A percentile compares a stretch with the other conserved stretches of the same genome.
These are phyloP conservation scores for Sinocyclocheilus anophthalmus DNA, from an alignment of 2,113 vertebrate species.

Conservation along the genomic window DNA sequence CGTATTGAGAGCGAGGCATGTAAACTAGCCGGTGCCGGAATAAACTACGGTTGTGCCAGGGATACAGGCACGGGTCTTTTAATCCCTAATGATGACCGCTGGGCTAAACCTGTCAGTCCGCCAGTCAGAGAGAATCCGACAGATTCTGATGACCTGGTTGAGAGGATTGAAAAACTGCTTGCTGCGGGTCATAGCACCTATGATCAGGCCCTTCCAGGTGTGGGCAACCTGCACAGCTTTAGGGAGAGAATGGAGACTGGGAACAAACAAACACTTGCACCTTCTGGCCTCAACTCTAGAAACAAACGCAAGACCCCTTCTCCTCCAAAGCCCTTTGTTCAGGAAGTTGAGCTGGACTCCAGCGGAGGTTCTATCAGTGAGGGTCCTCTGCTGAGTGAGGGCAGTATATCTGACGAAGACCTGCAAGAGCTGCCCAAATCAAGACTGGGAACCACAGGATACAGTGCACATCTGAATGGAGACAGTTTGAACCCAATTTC, in stretches of 20 bases:
- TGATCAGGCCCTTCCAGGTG: conserved; percentile 81
- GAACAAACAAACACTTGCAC: conserved; percentile 65
- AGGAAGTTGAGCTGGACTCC: conserved; percentile 71
- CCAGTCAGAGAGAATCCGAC: conserved; percentile 76
- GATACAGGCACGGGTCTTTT: conserved; percentile 65
- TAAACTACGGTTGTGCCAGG: conserved; percentile 77
- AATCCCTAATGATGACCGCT: conserved; percentile 65
- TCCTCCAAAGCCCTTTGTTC: conserved; percentile 45
- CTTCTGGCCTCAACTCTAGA: conserved; percentile 48
- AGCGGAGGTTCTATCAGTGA: conserved; percentile 90
- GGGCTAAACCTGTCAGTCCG: conserved; percentile 77
- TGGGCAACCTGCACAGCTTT: conserved; percentile 80
- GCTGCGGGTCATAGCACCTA: conserved; percentile 77
- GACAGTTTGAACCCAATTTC: conserved; percentile 73
- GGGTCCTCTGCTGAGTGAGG: conserved; percentile 87
- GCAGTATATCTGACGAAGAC: conserved; percentile 77
- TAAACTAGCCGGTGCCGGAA: conserved; percentile 83
- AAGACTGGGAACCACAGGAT: conserved; percentile 74
- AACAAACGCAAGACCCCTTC: conserved; percentile 50
- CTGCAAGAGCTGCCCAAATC: conserved; percentile 61
- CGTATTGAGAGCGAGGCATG: conserved; percentile 92
- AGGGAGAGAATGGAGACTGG: conserved; percentile 74
- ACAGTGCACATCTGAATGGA: conserved; percentile 72
- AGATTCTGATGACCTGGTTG: conserved; percentile 73
- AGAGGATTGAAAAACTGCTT: conserved; percentile 81